phyloP scores from a whole-genome alignment of 1,140 invertebrate species.

The Archegozetes longisetosus region DNA sequence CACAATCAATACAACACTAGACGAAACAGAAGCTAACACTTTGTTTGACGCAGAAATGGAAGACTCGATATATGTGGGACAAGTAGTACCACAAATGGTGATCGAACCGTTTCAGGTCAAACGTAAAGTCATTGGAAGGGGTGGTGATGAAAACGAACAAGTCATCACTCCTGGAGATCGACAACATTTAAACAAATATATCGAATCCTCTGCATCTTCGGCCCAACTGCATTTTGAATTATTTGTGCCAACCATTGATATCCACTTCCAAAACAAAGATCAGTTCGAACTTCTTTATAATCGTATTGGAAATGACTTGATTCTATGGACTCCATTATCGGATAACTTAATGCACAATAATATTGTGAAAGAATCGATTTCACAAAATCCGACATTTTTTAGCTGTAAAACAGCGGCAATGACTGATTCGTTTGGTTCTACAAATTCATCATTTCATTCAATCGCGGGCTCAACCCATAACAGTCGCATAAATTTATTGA shows the following conservation, averaged over 20 bases:
- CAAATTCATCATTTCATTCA: slow-evolving; percentile 14
- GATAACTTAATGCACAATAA: not conserved
- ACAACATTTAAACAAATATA: slow-evolving; percentile 5
- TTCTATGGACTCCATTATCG: slow-evolving; percentile 14
- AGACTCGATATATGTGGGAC: slow-evolving; percentile 14
- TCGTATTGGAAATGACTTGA: slow-evolving; percentile 19
- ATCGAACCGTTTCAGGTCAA: slow-evolving; percentile 15
- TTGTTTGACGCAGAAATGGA: slow-evolving; percentile 10
- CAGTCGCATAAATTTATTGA: not conserved
- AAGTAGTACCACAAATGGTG: not conserved
- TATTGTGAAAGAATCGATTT: not conserved
- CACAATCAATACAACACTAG: not conserved
- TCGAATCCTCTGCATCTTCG: not conserved
- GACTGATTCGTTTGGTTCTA: slow-evolving; percentile 11
- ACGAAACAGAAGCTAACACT: not conserved
- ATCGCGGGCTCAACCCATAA: not conserved
- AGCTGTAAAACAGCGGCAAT: slow-evolving; percentile 5
- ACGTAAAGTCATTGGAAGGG: slow-evolving; percentile 8
- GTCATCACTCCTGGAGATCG: slow-evolving; percentile 18
- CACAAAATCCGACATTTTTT: not conserved
- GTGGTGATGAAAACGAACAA: slow-evolving; percentile 12
- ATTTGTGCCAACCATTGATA: slow-evolving; percentile 8
- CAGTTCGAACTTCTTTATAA: slow-evolving; percentile 20
- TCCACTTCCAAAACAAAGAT: slow-evolving; percentile 14
- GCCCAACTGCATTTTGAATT: slow-evolving; percentile 14